Conservation (phyloP, 2,113 vertebrate species). For the Chauna torquata region DNA sequence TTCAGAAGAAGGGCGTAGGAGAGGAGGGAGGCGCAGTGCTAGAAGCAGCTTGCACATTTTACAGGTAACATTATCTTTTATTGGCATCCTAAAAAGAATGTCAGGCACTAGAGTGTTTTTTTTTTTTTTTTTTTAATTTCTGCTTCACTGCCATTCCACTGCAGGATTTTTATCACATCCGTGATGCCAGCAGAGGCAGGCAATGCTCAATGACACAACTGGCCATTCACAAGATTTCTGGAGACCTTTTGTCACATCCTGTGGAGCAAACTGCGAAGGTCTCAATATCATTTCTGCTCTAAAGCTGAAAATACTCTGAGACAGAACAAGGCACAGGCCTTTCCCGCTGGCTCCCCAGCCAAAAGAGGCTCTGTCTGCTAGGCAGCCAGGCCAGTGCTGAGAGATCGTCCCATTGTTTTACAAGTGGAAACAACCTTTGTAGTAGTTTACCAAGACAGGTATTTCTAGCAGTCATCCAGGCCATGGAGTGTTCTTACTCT, state of each 20-base stretch:
- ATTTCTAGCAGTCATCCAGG: background rate
- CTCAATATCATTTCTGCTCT: background rate
- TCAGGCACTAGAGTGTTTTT: conserved; percentile 71
- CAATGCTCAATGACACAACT: background rate
- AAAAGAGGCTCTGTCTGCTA: background rate
- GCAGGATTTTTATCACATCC: conserved; percentile 55
- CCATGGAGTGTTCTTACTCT: background rate
- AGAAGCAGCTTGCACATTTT: conserved; percentile 78
- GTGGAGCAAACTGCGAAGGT: background rate
- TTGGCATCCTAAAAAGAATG: conserved; percentile 83
- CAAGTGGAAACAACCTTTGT: background rate
- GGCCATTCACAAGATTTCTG: conserved; percentile 54
- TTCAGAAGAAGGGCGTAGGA: background rate
- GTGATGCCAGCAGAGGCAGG: background rate
- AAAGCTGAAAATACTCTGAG: conserved; percentile 8
- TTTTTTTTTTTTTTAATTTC: conserved; percentile 20
- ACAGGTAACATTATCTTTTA: conserved; percentile 84
- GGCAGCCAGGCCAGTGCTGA: background rate
- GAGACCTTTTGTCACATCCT: conserved; percentile 46
- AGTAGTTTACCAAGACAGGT: background rate
- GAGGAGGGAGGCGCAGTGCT: background rate
- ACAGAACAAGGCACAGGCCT: background rate
- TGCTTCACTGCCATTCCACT: conserved; percentile 53
- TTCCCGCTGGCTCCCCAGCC: background rate
- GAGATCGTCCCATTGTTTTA: background rate